These are phyloP conservation scores for Drosophila pachea DNA, from an alignment of 1,140 invertebrate species.

Conservation along the genomic window DNA sequence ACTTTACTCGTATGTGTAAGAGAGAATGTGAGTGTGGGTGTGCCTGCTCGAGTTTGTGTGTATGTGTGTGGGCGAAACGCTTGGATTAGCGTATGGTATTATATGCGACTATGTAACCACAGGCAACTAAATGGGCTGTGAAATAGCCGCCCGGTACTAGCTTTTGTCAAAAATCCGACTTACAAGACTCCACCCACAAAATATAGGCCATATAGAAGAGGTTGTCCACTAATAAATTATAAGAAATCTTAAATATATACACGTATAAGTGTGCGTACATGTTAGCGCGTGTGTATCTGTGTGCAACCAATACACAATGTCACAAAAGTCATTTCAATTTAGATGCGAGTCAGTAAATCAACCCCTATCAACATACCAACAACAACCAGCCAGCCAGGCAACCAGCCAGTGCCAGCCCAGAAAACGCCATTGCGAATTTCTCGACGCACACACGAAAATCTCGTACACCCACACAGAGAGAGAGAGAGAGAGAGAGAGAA, in stretches of 20 bases:
- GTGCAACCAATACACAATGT: slow-evolving; percentile 69
- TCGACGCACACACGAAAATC: slow-evolving; percentile 23
- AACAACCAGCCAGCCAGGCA: slow-evolving; percentile 51
- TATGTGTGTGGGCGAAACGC: slow-evolving; percentile 4
- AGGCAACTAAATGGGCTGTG: slow-evolving; percentile 55
- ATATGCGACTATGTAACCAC: slow-evolving; percentile 26
- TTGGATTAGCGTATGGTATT: background rate
- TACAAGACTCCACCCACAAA: slow-evolving; percentile 72
- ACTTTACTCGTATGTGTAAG: slow-evolving; percentile 24
- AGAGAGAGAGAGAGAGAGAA: slow-evolving; percentile 3
- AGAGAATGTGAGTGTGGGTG: too few relatives aligned
- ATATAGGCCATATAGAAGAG: slow-evolving; percentile 42
- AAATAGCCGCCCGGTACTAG: slow-evolving; percentile 37
- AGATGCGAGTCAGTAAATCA: slow-evolving; percentile 79
- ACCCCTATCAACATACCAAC: slow-evolving; percentile 78
- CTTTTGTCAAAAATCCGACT: slow-evolving; percentile 37
- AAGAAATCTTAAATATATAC: slow-evolving; percentile 1
- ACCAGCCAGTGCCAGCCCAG: slow-evolving; percentile 52
- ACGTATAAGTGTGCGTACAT: slow-evolving; percentile 3
- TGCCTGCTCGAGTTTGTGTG: too few relatives aligned
- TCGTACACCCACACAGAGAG: slow-evolving; percentile 9
- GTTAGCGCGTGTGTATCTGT: slow-evolving; percentile 29
- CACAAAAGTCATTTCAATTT: slow-evolving; percentile 78
- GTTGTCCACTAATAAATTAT: slow-evolving; percentile 30
- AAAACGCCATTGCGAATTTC: slow-evolving; percentile 64